Evolutionary conservation across 2,888 invertebrate species (phyloP).

Genomic region (Melieria crassipennis): DNA sequence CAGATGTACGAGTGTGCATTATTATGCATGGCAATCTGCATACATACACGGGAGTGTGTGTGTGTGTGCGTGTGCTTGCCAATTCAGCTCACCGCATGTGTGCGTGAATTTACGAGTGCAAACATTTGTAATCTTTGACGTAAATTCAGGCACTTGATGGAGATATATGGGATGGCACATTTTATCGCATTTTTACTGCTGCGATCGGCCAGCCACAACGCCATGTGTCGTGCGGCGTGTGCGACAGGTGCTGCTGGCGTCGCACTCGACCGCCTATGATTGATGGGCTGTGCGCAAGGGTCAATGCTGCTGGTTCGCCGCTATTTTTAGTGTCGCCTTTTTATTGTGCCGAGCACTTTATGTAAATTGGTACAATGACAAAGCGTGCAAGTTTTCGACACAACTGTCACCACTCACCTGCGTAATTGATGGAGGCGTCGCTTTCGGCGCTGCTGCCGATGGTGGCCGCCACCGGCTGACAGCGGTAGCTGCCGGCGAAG

Average conservation of each 20-base stretch:
- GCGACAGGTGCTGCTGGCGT: constrained; percentile 3
- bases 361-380: neutral
- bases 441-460: constrained; percentile 34
- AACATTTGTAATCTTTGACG: neutral
- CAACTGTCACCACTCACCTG: constrained; percentile 13
- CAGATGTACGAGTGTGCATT: neutral
- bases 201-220: neutral
- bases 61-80: too few relatives aligned
- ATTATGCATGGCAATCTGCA: neutral
- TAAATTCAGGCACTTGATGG: neutral
- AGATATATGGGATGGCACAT: neutral
- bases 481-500: constrained; percentile 60
- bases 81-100: neutral
- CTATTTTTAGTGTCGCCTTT: too few relatives aligned
- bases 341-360: too few relatives aligned
- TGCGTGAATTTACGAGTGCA: neutral
- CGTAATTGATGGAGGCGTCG: constrained; percentile 19
- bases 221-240: neutral
- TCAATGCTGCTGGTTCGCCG: too few relatives aligned
- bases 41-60: neutral
- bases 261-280: constrained; percentile 10
- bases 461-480: constrained; percentile 40
- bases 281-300: neutral
- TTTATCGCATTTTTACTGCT: constrained; percentile 8
- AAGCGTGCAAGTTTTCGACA: neutral